Evolutionary conservation across 2,797 vertebrate genomes (phyloP).

Genomic region (Hirundo rustica): DNA sequence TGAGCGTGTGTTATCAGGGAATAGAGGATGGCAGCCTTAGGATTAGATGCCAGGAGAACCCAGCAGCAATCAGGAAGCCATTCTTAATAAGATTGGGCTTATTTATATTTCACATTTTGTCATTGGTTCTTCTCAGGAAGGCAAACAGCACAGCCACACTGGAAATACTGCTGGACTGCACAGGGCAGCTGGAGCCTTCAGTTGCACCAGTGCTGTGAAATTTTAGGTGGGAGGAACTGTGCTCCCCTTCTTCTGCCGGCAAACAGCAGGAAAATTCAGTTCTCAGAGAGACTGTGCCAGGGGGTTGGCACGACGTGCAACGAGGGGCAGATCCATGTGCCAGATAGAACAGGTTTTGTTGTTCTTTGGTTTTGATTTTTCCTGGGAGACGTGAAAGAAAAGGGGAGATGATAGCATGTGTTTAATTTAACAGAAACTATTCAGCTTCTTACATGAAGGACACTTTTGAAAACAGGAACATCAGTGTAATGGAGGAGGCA

Average conservation of each 20-base stretch:
- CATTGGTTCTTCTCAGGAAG: neutral
- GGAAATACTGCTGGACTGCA: neutral
- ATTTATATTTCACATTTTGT: neutral
- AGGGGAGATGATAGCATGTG: neutral
- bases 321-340: neutral
- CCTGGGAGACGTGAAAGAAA: neutral
- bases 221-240: neutral
- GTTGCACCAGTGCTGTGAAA: neutral
- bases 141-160: neutral
- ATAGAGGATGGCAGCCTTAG: neutral
- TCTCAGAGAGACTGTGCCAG: too few species aligned
- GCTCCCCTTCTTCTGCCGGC: neutral
- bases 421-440: neutral
- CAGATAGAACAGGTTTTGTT: neutral
- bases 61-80: neutral
- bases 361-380: neutral
- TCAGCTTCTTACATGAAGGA: neutral
- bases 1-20: accelerated
- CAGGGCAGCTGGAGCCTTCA: accelerated
- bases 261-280: neutral
- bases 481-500: neutral
- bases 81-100: neutral
- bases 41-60: neutral
- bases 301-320: accelerated
- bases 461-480: neutral